These are phyloP conservation scores for Helogale parvula DNA, from an alignment of 2,113 vertebrate species.

Conservation along the genomic window DNA sequence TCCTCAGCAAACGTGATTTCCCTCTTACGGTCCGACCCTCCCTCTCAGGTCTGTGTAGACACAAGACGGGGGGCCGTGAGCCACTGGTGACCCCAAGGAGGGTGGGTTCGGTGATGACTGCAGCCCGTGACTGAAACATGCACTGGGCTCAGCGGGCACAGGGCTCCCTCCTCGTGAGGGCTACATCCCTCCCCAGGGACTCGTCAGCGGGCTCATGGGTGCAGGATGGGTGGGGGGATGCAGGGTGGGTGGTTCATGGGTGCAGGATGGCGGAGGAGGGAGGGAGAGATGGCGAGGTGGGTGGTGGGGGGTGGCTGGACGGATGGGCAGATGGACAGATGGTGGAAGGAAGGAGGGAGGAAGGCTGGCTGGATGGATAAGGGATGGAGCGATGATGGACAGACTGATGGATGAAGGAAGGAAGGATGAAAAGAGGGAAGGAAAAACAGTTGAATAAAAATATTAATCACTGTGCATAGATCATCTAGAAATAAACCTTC, in stretches of 20 bases:
- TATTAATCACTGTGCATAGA: background rate
- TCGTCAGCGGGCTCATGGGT: rapidly evolving
- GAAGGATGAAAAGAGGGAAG: background rate
- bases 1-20: rapidly evolving
- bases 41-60: background rate
- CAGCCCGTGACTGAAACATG: rapidly evolving
- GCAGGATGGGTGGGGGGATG: background rate
- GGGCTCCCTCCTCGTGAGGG: rapidly evolving
- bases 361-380: too few relatives aligned
- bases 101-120: background rate
- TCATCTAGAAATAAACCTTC: background rate
- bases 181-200: rapidly evolving
- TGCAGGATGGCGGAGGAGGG: too few relatives aligned
- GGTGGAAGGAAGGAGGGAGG: too few relatives aligned
- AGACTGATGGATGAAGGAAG: background rate
- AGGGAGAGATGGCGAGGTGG: too few relatives aligned
- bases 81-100: background rate
- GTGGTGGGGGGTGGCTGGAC: too few relatives aligned
- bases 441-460: background rate
- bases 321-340: too few relatives aligned
- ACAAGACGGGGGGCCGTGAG: rapidly evolving
- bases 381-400: too few relatives aligned
- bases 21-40: too few relatives aligned
- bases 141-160: rapidly evolving
- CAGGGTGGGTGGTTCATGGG: too few relatives aligned